These are phyloP conservation scores for Liolophura sinensis DNA, from an alignment of 1,140 invertebrate species.

Conservation along the genomic window DNA sequence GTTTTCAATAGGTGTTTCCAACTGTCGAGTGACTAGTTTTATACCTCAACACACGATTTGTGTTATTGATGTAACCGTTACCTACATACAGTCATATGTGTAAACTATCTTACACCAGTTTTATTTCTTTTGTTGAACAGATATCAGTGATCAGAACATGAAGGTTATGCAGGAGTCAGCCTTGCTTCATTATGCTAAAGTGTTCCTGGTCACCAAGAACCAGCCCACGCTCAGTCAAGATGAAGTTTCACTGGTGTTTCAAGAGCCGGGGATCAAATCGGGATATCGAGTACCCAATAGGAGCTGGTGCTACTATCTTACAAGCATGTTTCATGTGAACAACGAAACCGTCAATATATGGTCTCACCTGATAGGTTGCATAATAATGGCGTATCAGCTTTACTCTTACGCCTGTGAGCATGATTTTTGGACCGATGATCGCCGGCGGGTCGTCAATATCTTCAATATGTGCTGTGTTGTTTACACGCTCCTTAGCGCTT, in stretches of 20 bases:
- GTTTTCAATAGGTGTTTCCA: no score
- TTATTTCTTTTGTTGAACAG: no score
- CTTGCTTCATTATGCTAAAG: no score
- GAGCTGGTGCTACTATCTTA: conserved; percentile 48
- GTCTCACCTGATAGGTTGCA: conserved; percentile 48
- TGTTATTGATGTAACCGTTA: no score
- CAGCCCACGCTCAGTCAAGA: conserved; percentile 29
- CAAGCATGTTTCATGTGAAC: conserved; percentile 52
- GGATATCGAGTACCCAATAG: conserved; percentile 46
- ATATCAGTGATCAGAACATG: no score
- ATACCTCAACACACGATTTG: no score
- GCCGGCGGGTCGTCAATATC: conserved; percentile 27
- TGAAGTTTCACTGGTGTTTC: conserved; percentile 38
- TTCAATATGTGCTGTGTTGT: conserved; percentile 30
- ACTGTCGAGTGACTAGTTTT: no score
- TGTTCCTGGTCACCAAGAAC: neutral
- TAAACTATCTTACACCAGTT: no score
- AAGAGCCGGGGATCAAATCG: conserved; percentile 43
- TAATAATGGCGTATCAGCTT: conserved; percentile 27
- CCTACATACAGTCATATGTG: no score
- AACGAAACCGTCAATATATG: conserved; percentile 57
- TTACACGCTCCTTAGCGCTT: conserved; percentile 29
- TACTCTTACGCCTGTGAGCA: conserved; percentile 24
- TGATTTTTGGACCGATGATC: conserved; percentile 22
- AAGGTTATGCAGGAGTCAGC: no score